These are phyloP conservation scores for Grapholita molesta DNA, from an alignment of 1,140 invertebrate genomes.

Conservation along the genomic window DNA sequence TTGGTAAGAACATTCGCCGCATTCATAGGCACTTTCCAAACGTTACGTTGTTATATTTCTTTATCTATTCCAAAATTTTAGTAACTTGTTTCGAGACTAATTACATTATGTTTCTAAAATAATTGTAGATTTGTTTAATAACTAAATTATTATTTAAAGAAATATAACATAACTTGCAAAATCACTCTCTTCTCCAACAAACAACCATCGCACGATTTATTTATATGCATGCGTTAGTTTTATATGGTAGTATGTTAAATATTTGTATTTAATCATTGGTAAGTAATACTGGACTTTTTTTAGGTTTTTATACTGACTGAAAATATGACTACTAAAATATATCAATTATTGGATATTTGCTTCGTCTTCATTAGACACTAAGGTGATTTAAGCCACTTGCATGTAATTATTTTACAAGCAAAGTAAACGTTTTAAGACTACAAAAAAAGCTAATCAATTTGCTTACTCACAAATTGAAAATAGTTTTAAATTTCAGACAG, in stretches of 20 bases:
- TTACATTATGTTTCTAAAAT: neutral
- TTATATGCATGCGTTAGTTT: neutral
- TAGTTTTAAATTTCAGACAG: neutral
- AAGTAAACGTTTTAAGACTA: neutral
- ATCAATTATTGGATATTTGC: neutral
- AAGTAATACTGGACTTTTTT: neutral
- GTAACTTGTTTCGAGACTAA: too few species aligned
- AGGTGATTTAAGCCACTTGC: neutral
- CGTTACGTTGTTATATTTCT: constrained; percentile 60
- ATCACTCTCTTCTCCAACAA: constrained; percentile 2
- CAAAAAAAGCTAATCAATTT: neutral
- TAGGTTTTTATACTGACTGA: neutral
- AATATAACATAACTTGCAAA: constrained; percentile 21
- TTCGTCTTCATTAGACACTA: neutral
- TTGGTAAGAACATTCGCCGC: constrained; percentile 87
- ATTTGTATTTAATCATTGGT: neutral
- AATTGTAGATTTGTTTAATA: too few species aligned
- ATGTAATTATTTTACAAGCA: neutral
- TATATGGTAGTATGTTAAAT: neutral
- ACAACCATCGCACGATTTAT: constrained; percentile 1
- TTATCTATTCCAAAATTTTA: constrained; percentile 26
- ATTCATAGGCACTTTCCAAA: constrained; percentile 69
- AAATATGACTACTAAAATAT: neutral
- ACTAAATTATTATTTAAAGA: constrained; percentile 1
- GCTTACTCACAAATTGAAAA: neutral